These are phyloP conservation scores for Echiichthys vipera DNA, from an alignment of 2,797 vertebrate species.

Conservation along the genomic window DNA sequence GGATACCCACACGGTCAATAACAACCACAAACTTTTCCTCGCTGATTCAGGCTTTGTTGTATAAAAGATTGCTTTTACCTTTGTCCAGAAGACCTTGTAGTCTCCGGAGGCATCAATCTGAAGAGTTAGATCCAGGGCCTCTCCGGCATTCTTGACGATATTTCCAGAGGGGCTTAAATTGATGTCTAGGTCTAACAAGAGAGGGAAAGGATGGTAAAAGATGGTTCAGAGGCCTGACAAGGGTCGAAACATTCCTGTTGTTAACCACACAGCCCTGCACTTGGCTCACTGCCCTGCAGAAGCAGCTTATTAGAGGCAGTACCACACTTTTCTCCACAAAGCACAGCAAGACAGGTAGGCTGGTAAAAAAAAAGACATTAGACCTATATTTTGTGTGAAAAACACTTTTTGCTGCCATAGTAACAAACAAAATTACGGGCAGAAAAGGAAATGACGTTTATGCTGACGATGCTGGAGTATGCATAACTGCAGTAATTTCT, in stretches of 20 bases:
- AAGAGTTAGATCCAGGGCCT: slow-evolving; percentile 85
- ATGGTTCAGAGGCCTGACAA: slow-evolving; percentile 64
- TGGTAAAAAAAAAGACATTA: slow-evolving; percentile 34
- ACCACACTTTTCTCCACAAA: slow-evolving; percentile 57
- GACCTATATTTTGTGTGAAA: slow-evolving; percentile 34
- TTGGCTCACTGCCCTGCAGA: slow-evolving; percentile 56
- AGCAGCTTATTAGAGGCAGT: slow-evolving; percentile 65
- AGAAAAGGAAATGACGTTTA: slow-evolving; percentile 18
- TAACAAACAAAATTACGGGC: slow-evolving; percentile 17
- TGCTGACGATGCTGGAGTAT: background rate
- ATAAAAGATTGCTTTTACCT: slow-evolving; percentile 82
- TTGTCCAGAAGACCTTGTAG: slow-evolving; percentile 89
- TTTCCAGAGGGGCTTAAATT: slow-evolving; percentile 87
- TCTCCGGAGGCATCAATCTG: slow-evolving; percentile 86
- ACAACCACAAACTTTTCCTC: slow-evolving; percentile 15
- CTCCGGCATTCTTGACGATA: slow-evolving; percentile 86
- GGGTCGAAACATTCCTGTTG: slow-evolving; percentile 55
- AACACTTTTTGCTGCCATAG: slow-evolving; percentile 24
- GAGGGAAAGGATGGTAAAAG: slow-evolving; percentile 48
- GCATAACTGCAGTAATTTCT: slow-evolving; percentile 20
- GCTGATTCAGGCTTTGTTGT: slow-evolving; percentile 15
- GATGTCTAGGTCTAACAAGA: slow-evolving; percentile 91
- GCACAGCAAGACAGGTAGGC: slow-evolving; percentile 26
- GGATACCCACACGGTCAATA: slow-evolving; percentile 13
- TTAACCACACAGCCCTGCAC: slow-evolving; percentile 57